A percentile compares a stretch with the other conserved stretches of the same genome.
phyloP scores from a whole-genome alignment of 1,140 invertebrate genomes.

The Euschistus heros region DNA sequence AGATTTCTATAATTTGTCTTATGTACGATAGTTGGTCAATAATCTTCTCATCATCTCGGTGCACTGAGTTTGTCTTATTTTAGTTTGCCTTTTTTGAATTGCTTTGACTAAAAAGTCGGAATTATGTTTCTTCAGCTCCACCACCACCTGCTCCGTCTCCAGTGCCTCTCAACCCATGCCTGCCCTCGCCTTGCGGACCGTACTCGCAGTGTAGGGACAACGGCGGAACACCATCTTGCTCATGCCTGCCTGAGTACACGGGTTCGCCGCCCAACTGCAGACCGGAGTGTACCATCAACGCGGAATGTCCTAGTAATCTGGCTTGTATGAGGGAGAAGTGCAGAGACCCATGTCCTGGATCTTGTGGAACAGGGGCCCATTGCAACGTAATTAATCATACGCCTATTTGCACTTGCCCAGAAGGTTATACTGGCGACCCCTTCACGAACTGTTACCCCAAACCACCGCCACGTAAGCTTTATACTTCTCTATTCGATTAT shows the following conservation, averaged over 20 bases:
- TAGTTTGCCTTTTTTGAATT: constrained; percentile 27
- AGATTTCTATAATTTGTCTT: not conserved
- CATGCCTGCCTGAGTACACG: constrained; percentile 48
- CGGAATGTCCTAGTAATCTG: constrained; percentile 50
- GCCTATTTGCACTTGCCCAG: constrained; percentile 56
- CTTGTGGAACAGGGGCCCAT: constrained; percentile 61
- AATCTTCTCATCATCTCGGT: too few species aligned
- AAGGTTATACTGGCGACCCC: constrained; percentile 57
- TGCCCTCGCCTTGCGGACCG: constrained; percentile 49
- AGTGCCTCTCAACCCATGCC: constrained; percentile 36
- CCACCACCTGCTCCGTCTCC: constrained; percentile 28
- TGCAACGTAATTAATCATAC: constrained; percentile 63
- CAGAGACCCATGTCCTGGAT: constrained; percentile 51
- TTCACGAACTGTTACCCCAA: constrained; percentile 46
- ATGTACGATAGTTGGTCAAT: too few species aligned
- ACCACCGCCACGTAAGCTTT: constrained; percentile 25
- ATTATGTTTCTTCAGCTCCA: constrained; percentile 30
- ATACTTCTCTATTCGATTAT: constrained; percentile 55
- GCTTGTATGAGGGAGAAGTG: constrained; percentile 63
- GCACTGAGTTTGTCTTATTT: constrained; percentile 27
- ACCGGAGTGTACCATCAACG: constrained; percentile 52
- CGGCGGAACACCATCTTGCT: constrained; percentile 50
- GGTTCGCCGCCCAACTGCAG: constrained; percentile 52
- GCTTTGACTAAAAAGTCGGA: too few species aligned
- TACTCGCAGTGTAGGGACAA: constrained; percentile 50